These are phyloP conservation scores for Sarcophaga subvicina DNA, from an alignment of 2,888 invertebrate species.

Conservation along the genomic window DNA sequence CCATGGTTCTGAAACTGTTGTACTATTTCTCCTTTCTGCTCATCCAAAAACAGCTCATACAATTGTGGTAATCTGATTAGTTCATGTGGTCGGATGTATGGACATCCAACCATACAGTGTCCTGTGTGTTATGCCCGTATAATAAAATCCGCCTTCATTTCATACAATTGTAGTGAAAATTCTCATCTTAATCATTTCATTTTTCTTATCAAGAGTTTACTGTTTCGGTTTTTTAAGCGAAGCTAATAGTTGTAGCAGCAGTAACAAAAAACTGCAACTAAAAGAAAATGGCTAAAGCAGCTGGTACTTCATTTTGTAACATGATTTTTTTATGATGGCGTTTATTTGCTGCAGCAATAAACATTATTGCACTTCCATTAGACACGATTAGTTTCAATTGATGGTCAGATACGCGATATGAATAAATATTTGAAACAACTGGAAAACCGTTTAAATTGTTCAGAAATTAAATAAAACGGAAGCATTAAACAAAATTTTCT, in stretches of 20 bases:
- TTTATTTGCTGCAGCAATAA: conserved; percentile 20
- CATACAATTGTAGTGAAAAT: no score
- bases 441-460: not conserved
- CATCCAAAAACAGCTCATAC: no score
- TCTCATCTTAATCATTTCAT: no score
- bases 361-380: not conserved
- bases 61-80: not conserved
- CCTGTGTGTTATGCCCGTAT: no score
- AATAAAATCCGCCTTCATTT: no score
- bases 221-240: not conserved
- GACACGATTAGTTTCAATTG: conserved; percentile 5
- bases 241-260: not conserved
- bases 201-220: not conserved
- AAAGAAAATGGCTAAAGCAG: conserved; percentile 27
- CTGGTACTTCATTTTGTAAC: conserved; percentile 44
- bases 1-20: no score
- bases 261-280: not conserved
- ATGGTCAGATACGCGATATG: not conserved
- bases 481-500: not conserved
- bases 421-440: conserved; percentile 7
- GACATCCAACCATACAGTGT: not conserved
- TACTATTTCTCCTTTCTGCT: no score
- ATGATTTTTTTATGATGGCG: conserved; percentile 46
- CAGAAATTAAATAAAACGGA: not conserved
- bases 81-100: not conserved